These are phyloP conservation scores for Anser cygnoides DNA, from an alignment of 2,113 vertebrate genomes.

Conservation along the genomic window DNA sequence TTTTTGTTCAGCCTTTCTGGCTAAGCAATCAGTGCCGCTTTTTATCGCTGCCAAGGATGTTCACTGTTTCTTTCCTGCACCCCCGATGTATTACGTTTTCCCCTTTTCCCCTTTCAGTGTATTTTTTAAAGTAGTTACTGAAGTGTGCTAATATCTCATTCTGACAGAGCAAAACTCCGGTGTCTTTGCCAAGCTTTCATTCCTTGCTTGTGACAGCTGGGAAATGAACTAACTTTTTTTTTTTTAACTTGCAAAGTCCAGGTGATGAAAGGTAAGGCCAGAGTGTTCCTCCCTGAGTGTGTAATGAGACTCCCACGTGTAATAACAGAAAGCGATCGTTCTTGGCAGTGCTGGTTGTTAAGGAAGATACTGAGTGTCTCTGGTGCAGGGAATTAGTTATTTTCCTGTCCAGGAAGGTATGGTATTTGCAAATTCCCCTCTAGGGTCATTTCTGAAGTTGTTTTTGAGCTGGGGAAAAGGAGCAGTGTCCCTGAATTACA, in stretches of 20 bases:
- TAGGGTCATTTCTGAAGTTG: neutral
- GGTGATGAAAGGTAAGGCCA: neutral
- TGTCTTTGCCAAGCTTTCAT: neutral
- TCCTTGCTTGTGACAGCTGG: neutral
- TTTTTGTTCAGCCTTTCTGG: constrained; percentile 46
- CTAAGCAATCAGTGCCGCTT: constrained; percentile 14
- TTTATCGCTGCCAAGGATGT: constrained; percentile 22
- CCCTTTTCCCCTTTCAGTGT: neutral
- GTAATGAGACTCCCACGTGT: neutral
- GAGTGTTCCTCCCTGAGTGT: neutral
- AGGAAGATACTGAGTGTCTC: neutral
- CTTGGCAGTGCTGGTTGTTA: neutral
- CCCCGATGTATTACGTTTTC: neutral
- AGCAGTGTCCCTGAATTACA: neutral
- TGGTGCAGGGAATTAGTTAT: neutral
- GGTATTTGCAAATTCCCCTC: neutral
- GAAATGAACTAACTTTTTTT: neutral
- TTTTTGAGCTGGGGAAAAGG: neutral
- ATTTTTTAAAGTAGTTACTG: neutral
- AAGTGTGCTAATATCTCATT: neutral
- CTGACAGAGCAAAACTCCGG: neutral
- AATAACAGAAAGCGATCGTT: neutral
- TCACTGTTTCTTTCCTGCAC: neutral
- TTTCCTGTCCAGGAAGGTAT: neutral
- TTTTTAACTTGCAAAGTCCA: neutral